Conservation (phyloP, 1,140 invertebrate genomes). For the Zaprionus ornatus region DNA sequence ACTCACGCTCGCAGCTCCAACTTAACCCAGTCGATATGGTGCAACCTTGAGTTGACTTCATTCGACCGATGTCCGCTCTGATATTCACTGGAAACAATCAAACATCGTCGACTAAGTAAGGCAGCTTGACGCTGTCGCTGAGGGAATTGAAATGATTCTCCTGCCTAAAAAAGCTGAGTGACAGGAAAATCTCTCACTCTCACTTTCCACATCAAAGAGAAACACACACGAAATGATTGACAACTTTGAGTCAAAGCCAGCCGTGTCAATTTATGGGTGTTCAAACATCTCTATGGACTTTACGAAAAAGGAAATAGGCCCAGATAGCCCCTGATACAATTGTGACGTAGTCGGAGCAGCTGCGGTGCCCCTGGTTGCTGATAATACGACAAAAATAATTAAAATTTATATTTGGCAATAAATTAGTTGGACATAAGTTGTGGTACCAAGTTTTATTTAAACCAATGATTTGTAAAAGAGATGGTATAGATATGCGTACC, state of each 20-base stretch:
- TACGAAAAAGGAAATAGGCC: conserved; percentile 6
- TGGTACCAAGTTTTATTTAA: conserved; percentile 18
- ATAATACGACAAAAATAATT: conserved; percentile 37
- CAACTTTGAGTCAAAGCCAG: conserved; percentile 35
- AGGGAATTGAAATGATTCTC: conserved; percentile 10
- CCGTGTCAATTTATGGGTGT: conserved; percentile 47
- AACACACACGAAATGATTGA: conserved; percentile 32
- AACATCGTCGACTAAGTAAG: conserved; percentile 4
- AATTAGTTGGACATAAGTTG: conserved; percentile 25
- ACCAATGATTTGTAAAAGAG: neutral
- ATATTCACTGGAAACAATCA: conserved; percentile 25
- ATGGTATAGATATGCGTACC: neutral
- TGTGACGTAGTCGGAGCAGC: conserved; percentile 27
- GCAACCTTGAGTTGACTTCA: conserved; percentile 17
- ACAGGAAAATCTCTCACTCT: conserved; percentile 71
- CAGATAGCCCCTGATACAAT: conserved; percentile 24
- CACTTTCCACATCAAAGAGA: conserved; percentile 65
- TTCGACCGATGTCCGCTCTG: neutral
- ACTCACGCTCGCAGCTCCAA: neutral
- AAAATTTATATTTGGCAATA: conserved; percentile 47
- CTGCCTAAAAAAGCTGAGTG: conserved; percentile 13
- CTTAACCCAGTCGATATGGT: neutral
- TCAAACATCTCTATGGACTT: conserved; percentile 10
- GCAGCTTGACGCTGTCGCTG: conserved; percentile 35
- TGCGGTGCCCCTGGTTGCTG: conserved; percentile 14